phyloP scores from a whole-genome alignment of 2,113 vertebrate genomes.

The Uropsilus gracilis region DNA sequence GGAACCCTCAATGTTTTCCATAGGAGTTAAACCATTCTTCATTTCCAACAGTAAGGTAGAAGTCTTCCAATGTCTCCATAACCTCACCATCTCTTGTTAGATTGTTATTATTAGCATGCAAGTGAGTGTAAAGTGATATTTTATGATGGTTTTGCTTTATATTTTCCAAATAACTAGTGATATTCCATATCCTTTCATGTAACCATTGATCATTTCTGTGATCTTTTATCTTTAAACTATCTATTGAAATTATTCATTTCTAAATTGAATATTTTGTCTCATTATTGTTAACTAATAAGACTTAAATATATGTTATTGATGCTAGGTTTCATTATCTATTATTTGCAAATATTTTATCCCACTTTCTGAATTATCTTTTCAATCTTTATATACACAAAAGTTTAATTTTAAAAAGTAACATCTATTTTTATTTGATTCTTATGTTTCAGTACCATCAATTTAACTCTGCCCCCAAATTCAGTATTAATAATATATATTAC shows the following conservation, averaged over 20 bases:
- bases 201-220: neutral
- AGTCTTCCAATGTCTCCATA: neutral
- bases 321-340: neutral
- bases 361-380: neutral
- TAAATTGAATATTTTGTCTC: neutral
- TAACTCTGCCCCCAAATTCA: neutral
- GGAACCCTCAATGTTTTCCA: neutral
- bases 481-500: neutral
- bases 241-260: neutral
- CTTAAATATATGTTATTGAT: neutral
- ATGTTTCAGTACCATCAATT: neutral
- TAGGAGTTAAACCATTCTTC: neutral
- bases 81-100: neutral
- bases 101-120: neutral
- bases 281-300: neutral
- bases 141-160: neutral
- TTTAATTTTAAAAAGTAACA: neutral
- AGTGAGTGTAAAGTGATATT: neutral
- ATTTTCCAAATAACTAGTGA: neutral
- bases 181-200: neutral
- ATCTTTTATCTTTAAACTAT: neutral
- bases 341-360: neutral
- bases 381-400: neutral
- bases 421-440: neutral
- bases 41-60: neutral